Conservation (phyloP, 2,888 invertebrate species). For the Noctua pronuba region DNA sequence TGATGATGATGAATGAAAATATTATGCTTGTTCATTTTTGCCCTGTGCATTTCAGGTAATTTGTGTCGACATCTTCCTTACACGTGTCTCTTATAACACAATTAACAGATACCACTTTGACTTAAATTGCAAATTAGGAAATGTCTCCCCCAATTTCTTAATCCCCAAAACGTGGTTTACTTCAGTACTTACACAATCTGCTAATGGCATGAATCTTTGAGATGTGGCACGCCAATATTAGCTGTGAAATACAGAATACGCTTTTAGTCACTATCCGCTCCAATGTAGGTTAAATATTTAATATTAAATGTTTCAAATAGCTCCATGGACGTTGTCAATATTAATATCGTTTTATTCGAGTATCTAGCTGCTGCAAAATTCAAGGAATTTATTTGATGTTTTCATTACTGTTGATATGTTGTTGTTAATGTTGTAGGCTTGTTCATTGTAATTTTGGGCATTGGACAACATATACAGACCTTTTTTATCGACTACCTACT, state of each 20-base stretch:
- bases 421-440: neutral
- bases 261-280: slow-evolving; percentile 12
- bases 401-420: neutral
- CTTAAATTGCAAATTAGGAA: slow-evolving; percentile 45
- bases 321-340: neutral
- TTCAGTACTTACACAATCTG: slow-evolving; percentile 33
- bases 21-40: neutral
- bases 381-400: neutral
- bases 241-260: slow-evolving; percentile 31
- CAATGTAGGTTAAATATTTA: neutral
- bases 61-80: neutral
- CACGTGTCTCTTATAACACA: neutral
- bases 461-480: neutral
- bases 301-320: slow-evolving; percentile 4
- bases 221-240: slow-evolving; percentile 28
- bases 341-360: neutral
- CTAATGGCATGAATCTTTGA: slow-evolving; percentile 50
- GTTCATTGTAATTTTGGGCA: neutral
- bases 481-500: neutral
- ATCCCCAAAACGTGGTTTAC: slow-evolving; percentile 41
- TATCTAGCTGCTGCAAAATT: neutral
- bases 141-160: slow-evolving; percentile 10
- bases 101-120: slow-evolving; percentile 23
- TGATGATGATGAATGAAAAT: neutral
- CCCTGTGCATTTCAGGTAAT: neutral